Conservation (phyloP, 2,113 vertebrate species). For the Hiodon tergisus region DNA sequence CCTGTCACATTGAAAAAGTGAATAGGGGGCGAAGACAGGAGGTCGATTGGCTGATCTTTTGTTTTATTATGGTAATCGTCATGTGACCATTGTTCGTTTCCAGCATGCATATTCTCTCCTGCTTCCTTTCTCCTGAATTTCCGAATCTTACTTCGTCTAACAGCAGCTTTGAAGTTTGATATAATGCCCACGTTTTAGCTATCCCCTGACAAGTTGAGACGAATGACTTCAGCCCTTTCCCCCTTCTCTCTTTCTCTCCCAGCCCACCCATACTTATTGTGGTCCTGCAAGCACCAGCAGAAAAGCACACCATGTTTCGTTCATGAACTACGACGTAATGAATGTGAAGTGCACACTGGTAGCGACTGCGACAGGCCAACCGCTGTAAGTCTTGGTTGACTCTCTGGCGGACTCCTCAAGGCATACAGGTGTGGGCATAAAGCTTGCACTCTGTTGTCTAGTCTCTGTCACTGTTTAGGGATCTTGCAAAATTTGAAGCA, state of each 20-base stretch:
- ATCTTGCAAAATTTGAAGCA: too few relatives aligned
- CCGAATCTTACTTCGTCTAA: neutral
- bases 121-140: conserved; percentile 2
- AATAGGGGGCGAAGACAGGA: neutral
- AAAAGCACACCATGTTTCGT: neutral
- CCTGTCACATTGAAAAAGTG: neutral
- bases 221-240: neutral
- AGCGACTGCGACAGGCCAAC: neutral
- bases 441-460: too few relatives aligned
- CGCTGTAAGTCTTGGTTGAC: too few relatives aligned
- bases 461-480: too few relatives aligned
- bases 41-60: neutral
- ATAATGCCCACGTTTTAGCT: neutral
- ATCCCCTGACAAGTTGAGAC: neutral
- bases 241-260: neutral
- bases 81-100: neutral
- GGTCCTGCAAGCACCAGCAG: neutral
- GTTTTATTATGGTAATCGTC: neutral
- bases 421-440: too few relatives aligned
- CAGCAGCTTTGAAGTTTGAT: neutral
- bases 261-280: neutral
- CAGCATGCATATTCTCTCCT: neutral
- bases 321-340: neutral
- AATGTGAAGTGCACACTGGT: neutral
- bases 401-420: too few relatives aligned